Evolutionary conservation across 2,797 vertebrate species (phyloP), one percentile per base, ranked within the genome.

Genomic region (Cyprinodon diabolis): DNA sequence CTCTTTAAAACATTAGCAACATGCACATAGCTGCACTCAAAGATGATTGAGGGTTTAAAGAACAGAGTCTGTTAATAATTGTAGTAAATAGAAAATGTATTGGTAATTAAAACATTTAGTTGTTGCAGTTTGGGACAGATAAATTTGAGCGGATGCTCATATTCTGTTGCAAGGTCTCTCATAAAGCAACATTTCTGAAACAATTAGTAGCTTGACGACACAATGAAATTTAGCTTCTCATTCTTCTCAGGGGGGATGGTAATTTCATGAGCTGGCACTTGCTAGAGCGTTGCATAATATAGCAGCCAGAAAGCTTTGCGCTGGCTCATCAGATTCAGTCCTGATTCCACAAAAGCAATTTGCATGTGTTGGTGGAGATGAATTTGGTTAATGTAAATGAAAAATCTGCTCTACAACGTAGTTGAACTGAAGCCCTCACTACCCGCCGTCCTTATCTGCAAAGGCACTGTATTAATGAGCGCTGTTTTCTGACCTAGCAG

Each of bases 341-440:
- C 66, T 52, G 80, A 80, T 86, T 84, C 83, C 63, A 80, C 74
- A 71, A 77, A 90, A 84, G 81, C 77, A 75, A 83, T 90, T 90
- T 84, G 78, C 74, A 87, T 76, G 66, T 75, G 63, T 71, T 83
- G 86, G 78, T 74, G 79, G 76, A 77, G 80, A 84, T 79, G 79
- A 90, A 87, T 68, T n/a, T 70, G 47, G 75, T 84, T 77, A 70
- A 85, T 87, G 77, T 76, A 80, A 82, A 87, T 84, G 76, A 89
- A 84, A 72, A 76, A 76, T 75, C 66, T 43, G 19, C 54, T 76
- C 74, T 37, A 75, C 69, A 68, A 84, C 76, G 71, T 43, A 40
- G 72, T 80, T 86, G 68, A 85, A 77, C 75, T 25, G 0, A 35
- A 73, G 78, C 80, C 74, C 78, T 72, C 8, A 23, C 68, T 75